Evolutionary conservation across 92 coral and sea anemone species (phyloP).

Genomic region (Zoanthus solanderi): DNA sequence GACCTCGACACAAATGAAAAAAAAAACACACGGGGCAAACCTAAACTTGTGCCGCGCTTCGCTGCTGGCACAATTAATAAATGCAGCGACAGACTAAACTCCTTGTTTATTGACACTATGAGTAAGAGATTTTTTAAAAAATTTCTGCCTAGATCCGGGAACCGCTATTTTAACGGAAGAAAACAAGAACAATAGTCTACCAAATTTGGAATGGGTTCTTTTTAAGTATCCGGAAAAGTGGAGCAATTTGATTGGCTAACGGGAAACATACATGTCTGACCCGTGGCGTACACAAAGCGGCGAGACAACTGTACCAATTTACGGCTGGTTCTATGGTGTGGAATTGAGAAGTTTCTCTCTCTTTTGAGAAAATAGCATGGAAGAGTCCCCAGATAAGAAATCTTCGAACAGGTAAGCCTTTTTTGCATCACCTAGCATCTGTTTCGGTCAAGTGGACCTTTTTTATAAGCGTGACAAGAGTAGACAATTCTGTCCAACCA

Average conservation of each 20-base stretch:
- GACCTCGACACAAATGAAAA: no score
- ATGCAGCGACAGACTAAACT: no score
- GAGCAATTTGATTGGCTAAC: conserved; percentile 35
- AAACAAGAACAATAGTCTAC: conserved; percentile 10
- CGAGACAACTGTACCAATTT: conserved; percentile 27
- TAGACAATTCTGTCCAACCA: background rate
- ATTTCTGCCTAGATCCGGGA: conserved; percentile 15
- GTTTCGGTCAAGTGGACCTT: background rate
- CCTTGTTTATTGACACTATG: no score
- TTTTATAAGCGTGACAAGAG: conserved; percentile 18
- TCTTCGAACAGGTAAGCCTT: conserved; percentile 76
- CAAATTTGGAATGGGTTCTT: conserved; percentile 36
- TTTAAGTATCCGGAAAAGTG: conserved; percentile 19
- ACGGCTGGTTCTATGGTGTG: conserved; percentile 23
- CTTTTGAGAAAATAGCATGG: conserved; percentile 65
- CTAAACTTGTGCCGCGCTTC: no score
- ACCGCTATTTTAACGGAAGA: conserved; percentile 24
- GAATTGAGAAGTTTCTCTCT: conserved; percentile 29
- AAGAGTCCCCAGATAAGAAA: conserved; percentile 86
- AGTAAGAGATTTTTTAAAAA: no score
- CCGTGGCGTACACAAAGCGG: conserved; percentile 39
- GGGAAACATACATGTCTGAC: conserved; percentile 17
- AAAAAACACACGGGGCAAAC: no score
- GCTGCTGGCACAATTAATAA: no score
- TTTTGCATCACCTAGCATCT: background rate